Evolutionary conservation across 2,797 vertebrate genomes (phyloP).

Genomic region (Gouania willdenowi): DNA sequence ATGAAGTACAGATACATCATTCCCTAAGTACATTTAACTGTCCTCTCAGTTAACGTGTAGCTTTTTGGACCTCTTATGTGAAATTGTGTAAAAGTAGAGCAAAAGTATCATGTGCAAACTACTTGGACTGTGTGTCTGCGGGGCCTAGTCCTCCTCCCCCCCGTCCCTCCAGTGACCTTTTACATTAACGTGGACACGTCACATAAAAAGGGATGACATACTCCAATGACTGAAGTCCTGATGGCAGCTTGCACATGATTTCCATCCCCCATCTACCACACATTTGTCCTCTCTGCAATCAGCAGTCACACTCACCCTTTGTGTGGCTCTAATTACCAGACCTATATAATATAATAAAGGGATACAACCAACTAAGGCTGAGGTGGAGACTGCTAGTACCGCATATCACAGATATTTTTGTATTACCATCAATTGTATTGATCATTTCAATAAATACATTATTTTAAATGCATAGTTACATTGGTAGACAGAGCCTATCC

Average conservation of each 20-base stretch:
- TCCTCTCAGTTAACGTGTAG: conserved; percentile 8
- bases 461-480: no score
- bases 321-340: conserved; percentile 52
- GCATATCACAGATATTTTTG: no score
- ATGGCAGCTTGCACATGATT: conserved; percentile 9
- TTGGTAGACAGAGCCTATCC: no score
- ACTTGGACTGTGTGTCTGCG: conserved; percentile 28
- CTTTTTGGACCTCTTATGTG: conserved; percentile 30
- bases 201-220: conserved; percentile 53
- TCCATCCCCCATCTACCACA: conserved; percentile 4
- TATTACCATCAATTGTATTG: no score
- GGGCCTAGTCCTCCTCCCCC: conserved; percentile 9
- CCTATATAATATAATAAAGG: no score
- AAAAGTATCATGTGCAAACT: conserved; percentile 37
- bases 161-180: conserved; percentile 22
- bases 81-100: conserved; percentile 53
- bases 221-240: conserved; percentile 7
- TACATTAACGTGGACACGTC: conserved; percentile 41
- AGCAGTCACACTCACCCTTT: conserved; percentile 57
- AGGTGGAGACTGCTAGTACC: no score
- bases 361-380: no score
- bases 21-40: no score
- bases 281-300: conserved; percentile 27
- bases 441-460: no score
- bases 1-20: no score